A percentile compares a stretch with the other conserved stretches of the same genome.
phyloP scores from a whole-genome alignment of 2,888 invertebrate genomes.

The Orthosia gothica region DNA sequence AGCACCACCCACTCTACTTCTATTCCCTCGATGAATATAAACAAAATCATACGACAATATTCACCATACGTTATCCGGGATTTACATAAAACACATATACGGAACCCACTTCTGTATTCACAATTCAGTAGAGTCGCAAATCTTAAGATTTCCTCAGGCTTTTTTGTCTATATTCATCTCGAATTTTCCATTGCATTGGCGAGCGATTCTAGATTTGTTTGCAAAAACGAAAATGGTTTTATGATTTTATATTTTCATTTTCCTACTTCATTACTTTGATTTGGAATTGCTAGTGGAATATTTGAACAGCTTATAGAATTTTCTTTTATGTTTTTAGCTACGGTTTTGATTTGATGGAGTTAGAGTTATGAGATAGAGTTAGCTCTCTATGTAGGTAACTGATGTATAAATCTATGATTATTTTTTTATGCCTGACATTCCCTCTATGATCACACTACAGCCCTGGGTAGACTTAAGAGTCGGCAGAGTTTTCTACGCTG shows the following conservation, averaged over 20 bases:
- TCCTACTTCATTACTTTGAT: slow-evolving; percentile 70
- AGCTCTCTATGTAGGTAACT: slow-evolving; percentile 5
- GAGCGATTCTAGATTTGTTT: slow-evolving; percentile 74
- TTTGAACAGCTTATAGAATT: slow-evolving; percentile 50
- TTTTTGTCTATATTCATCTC: slow-evolving; percentile 75
- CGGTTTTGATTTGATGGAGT: slow-evolving; percentile 43
- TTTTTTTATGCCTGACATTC: no score
- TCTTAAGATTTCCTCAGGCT: slow-evolving; percentile 69
- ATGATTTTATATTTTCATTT: slow-evolving; percentile 73
- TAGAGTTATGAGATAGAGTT: slow-evolving; percentile 15
- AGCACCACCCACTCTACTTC: not conserved
- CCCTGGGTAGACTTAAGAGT: no score
- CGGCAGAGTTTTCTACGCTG: no score
- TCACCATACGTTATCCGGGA: slow-evolving; percentile 55
- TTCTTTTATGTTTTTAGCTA: slow-evolving; percentile 28
- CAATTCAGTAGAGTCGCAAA: slow-evolving; percentile 64
- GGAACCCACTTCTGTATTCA: slow-evolving; percentile 67
- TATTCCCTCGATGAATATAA: slow-evolving; percentile 51
- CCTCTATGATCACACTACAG: no score
- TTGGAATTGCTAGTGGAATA: slow-evolving; percentile 56
- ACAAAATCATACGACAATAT: slow-evolving; percentile 59
- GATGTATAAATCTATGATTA: not conserved
- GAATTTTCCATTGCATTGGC: slow-evolving; percentile 71
- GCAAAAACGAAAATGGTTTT: slow-evolving; percentile 74
- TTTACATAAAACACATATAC: slow-evolving; percentile 63